Percentiles rank a stretch among this genome's conserved stretches.
Evolutionary conservation across 2,797 vertebrate genomes (phyloP).

Genomic region (Hemitrygon akajei): DNA sequence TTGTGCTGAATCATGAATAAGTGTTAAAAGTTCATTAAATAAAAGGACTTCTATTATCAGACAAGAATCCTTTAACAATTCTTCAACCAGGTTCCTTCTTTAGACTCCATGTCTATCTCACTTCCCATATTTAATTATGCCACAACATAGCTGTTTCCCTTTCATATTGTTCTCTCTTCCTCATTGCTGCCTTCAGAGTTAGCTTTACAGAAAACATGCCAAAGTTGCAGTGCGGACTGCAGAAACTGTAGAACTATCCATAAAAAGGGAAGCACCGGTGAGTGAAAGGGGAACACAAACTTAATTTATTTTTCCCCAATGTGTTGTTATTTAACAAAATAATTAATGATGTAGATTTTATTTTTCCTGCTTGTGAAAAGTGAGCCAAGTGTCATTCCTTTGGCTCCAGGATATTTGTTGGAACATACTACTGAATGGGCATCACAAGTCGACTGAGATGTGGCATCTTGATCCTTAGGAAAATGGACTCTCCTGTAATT

Average conservation of each 20-base stretch:
- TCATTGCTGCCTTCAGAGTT: background rate
- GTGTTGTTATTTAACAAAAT: background rate
- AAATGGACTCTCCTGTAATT: background rate
- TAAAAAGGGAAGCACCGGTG: background rate
- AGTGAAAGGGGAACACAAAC: background rate
- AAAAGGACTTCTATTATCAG: background rate
- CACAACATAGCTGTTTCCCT: background rate
- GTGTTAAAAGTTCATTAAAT: background rate
- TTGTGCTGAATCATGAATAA: background rate
- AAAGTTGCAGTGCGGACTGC: background rate
- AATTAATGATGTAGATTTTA: background rate
- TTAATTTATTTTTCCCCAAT: background rate
- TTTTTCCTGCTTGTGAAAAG: background rate
- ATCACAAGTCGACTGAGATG: background rate
- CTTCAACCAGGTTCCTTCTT: conserved; percentile 25
- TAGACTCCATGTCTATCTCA: background rate
- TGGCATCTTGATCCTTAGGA: background rate
- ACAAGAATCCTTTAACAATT: background rate
- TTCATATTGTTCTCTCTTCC: conserved; percentile 16
- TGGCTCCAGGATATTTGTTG: no score
- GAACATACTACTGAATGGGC: background rate
- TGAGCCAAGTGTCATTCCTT: background rate
- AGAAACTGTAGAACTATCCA: conserved; percentile 16
- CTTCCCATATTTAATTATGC: conserved; percentile 8
- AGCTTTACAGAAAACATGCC: background rate